These are phyloP conservation scores for Drosophila mimetica DNA, from an alignment of 2,888 invertebrate species.

Conservation along the genomic window DNA sequence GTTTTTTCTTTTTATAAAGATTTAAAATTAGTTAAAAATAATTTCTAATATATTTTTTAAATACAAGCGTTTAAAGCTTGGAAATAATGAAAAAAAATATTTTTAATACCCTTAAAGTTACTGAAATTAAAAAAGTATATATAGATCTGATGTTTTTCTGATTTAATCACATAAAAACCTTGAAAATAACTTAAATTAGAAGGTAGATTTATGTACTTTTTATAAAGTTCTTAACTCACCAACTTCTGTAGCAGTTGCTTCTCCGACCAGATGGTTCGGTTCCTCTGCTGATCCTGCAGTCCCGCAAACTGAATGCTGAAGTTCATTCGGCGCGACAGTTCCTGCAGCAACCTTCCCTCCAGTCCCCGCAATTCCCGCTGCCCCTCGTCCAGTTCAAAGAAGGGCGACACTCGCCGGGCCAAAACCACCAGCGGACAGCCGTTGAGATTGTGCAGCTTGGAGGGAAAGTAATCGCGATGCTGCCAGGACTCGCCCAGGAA, in stretches of 20 bases:
- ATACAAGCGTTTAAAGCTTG: too few species aligned
- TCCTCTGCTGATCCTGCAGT: slow-evolving; percentile 20
- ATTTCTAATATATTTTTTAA: too few species aligned
- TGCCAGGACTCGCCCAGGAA: slow-evolving; percentile 56
- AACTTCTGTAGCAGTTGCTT: slow-evolving; percentile 28
- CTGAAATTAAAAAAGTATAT: too few species aligned
- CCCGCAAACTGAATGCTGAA: slow-evolving; percentile 51
- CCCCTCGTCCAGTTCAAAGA: slow-evolving; percentile 23
- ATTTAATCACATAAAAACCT: too few species aligned
- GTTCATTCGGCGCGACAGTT: slow-evolving; percentile 60
- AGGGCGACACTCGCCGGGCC: slow-evolving; percentile 47
- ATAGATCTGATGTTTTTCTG: too few species aligned
- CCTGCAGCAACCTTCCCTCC: slow-evolving; percentile 59
- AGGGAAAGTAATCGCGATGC: slow-evolving; percentile 59
- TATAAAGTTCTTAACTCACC: slow-evolving; percentile 11
- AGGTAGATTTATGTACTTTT: too few species aligned
- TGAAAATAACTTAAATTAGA: too few species aligned
- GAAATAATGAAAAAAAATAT: too few species aligned
- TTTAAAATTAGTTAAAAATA: too few species aligned
- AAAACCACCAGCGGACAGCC: slow-evolving; percentile 56
- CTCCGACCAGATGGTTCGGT: slow-evolving; percentile 37
- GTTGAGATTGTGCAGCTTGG: slow-evolving; percentile 66
- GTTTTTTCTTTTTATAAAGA: too few species aligned
- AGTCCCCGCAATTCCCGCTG: slow-evolving; percentile 37
- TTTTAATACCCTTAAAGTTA: too few species aligned